Percentiles rank a stretch among this genome's conserved stretches.
phyloP scores from a whole-genome alignment of 2,113 vertebrate species.

The Symphodus melops region DNA sequence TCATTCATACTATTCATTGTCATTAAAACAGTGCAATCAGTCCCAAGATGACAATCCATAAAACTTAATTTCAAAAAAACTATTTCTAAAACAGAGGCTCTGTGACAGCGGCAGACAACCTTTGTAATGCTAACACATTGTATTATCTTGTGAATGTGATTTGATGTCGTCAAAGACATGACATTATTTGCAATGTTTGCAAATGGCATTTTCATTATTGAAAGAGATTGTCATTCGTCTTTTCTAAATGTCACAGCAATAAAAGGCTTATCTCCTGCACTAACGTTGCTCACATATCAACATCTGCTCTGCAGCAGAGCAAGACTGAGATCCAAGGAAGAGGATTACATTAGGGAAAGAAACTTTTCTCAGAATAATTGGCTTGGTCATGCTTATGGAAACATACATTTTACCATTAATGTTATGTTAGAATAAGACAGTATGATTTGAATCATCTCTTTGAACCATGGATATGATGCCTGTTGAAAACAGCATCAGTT shows the following conservation, averaged over 20 bases:
- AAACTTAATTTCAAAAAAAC: not conserved
- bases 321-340: conserved; percentile 1
- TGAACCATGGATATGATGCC: not conserved
- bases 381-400: not conserved
- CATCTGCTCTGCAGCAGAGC: conserved; percentile 35
- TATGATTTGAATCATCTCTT: not conserved
- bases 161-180: conserved; percentile 20
- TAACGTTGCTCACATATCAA: conserved; percentile 40
- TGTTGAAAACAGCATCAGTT: too few relatives aligned
- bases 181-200: conserved; percentile 39
- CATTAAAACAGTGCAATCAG: not conserved
- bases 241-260: conserved; percentile 65
- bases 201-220: conserved; percentile 57
- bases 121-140: conserved; percentile 28
- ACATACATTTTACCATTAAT: too few relatives aligned
- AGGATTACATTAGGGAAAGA: not conserved
- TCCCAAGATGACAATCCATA: not conserved
- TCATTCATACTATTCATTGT: not conserved
- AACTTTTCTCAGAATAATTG: conserved; percentile 1
- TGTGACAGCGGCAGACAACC: not conserved
- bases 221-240: conserved; percentile 53
- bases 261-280: conserved; percentile 54
- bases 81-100: not conserved
- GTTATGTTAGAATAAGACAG: too few relatives aligned
- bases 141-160: conserved; percentile 20